These are phyloP conservation scores for Nibea coibor DNA, from an alignment of 2,113 vertebrate species.

Conservation along the genomic window DNA sequence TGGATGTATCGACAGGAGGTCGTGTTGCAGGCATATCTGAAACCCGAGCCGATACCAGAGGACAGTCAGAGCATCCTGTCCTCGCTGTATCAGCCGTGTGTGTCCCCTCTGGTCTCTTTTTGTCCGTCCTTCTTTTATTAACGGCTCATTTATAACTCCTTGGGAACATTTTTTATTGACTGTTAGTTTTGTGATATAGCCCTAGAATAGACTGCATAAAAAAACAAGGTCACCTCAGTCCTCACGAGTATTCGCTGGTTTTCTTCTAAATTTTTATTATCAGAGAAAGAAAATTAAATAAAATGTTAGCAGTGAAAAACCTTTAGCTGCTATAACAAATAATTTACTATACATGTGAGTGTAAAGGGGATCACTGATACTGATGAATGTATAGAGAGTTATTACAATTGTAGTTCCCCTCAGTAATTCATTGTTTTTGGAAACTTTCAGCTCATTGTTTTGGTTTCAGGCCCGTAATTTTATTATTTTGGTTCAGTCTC, in stretches of 20 bases:
- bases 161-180: slow-evolving; percentile 27
- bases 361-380: neutral
- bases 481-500: no score
- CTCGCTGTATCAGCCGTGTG: slow-evolving; percentile 5
- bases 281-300: no score
- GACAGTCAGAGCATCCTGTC: slow-evolving; percentile 62
- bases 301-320: neutral
- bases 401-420: no score
- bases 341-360: neutral
- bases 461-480: no score
- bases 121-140: neutral
- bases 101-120: slow-evolving; percentile 4
- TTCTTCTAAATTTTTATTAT: no score
- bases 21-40: slow-evolving; percentile 64
- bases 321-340: neutral
- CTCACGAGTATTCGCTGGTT: neutral
- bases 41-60: slow-evolving; percentile 59
- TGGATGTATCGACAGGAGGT: slow-evolving; percentile 66
- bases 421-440: no score
- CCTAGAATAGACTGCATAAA: neutral
- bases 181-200: slow-evolving; percentile 2
- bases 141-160: slow-evolving; percentile 5
- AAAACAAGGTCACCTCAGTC: neutral
- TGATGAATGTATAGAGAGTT: no score
- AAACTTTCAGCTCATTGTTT: no score